A percentile compares a stretch with the other conserved stretches of the same genome.
Evolutionary conservation across 2,113 vertebrate species (phyloP).

Genomic region (Murina feae): DNA sequence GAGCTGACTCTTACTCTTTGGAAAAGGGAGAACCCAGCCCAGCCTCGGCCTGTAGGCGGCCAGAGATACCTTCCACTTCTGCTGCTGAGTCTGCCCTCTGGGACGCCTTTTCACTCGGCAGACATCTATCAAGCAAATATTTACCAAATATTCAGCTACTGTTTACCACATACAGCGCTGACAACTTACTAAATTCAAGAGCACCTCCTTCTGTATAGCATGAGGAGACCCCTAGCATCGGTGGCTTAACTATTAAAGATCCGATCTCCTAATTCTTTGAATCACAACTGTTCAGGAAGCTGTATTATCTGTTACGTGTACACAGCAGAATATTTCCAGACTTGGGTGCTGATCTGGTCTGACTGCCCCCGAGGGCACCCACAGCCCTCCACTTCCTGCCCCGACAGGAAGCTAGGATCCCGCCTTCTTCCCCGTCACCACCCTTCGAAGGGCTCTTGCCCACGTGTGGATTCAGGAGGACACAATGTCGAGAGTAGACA

Average conservation of each 20-base stretch:
- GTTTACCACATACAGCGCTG: neutral
- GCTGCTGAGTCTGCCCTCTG: neutral
- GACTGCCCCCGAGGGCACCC: neutral
- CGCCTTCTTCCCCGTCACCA: neutral
- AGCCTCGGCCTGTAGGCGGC: neutral
- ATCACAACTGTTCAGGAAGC: neutral
- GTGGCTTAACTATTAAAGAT: neutral
- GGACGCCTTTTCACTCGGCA: neutral
- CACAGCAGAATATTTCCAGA: neutral
- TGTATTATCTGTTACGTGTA: neutral
- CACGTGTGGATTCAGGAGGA: neutral
- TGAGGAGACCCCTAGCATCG: neutral
- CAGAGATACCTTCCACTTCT: neutral
- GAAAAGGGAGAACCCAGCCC: neutral
- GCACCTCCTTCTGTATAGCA: neutral
- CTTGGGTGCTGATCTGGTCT: neutral
- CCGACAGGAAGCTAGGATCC: neutral
- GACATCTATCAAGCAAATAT: neutral
- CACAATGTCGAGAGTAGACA: conserved; percentile 9
- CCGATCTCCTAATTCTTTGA: neutral
- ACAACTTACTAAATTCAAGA: neutral
- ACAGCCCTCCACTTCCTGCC: conserved; percentile 2
- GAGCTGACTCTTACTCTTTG: neutral
- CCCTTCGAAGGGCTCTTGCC: conserved; percentile 40
- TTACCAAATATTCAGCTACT: neutral